These are phyloP conservation scores for Euura saliciscinereae DNA, from an alignment of 1,140 invertebrate genomes.

Conservation along the genomic window DNA sequence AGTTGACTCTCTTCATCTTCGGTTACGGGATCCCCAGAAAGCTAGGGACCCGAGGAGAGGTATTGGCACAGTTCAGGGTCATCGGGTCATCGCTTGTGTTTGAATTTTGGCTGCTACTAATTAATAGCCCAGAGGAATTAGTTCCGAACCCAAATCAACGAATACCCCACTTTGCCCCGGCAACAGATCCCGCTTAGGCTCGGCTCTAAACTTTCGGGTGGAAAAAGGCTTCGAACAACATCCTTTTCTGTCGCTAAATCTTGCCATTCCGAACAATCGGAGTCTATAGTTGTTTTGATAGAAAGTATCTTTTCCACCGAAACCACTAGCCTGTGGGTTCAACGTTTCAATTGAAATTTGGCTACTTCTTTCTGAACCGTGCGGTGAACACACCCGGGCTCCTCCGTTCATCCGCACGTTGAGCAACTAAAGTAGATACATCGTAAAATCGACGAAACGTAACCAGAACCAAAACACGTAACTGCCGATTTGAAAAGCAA, in stretches of 20 bases:
- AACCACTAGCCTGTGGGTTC: no score
- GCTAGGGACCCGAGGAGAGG: neutral
- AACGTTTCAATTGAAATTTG: no score
- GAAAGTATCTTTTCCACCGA: neutral
- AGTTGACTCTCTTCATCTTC: neutral
- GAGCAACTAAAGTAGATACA: neutral
- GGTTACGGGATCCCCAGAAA: neutral
- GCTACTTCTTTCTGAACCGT: neutral
- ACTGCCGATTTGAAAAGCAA: neutral
- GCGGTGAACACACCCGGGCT: neutral
- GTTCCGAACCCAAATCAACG: neutral
- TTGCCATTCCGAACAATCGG: neutral
- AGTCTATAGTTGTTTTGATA: neutral
- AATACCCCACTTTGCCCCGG: neutral
- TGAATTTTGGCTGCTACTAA: neutral
- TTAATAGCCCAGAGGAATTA: slow-evolving; percentile 2
- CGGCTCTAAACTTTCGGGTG: neutral
- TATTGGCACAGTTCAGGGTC: neutral
- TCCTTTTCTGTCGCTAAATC: neutral
- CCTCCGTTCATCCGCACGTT: neutral
- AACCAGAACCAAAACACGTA: neutral
- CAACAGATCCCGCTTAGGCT: neutral
- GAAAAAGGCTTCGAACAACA: neutral
- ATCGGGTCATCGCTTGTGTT: neutral
- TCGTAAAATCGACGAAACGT: neutral